Conservation (phyloP, 2,113 vertebrate species). For the Bubalus kerabau region DNA sequence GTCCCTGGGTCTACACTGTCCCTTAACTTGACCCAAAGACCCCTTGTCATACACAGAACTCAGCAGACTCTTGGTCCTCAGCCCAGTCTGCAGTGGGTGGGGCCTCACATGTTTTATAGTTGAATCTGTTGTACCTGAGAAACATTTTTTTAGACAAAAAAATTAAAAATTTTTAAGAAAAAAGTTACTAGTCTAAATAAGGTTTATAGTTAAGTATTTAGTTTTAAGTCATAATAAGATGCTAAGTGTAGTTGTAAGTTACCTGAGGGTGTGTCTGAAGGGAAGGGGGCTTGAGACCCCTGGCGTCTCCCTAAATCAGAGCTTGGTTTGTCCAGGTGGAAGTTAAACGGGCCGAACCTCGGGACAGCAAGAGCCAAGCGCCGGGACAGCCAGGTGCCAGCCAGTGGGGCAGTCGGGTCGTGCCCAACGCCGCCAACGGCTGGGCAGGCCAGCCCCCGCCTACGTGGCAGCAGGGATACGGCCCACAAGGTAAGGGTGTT, state of each 20-base stretch:
- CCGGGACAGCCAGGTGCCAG: conserved; percentile 90
- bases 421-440: conserved; percentile 95
- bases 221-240: conserved; percentile 86
- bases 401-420: conserved; percentile 95
- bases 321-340: conserved; percentile 95
- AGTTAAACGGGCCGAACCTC: conserved; percentile 97
- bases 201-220: conserved; percentile 84
- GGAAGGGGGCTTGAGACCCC: conserved; percentile 75
- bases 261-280: conserved; percentile 82
- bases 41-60: neutral
- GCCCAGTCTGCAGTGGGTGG: neutral
- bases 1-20: neutral
- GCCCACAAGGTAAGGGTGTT: conserved; percentile 91
- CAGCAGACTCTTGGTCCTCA: conserved; percentile 30
- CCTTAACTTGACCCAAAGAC: conserved; percentile 43
- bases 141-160: conserved; percentile 83
- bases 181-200: conserved; percentile 83
- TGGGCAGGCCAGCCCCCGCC: conserved; percentile 96
- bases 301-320: conserved; percentile 76
- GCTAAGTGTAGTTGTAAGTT: conserved; percentile 84
- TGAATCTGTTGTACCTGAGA: conserved; percentile 89
- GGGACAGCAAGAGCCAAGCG: conserved; percentile 94
- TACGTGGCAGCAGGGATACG: conserved; percentile 95
- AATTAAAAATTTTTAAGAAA: conserved; percentile 41
- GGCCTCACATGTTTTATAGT: conserved; percentile 54